phyloP scores from a whole-genome alignment of 2,888 invertebrate species.

The Odontocerum albicorne region DNA sequence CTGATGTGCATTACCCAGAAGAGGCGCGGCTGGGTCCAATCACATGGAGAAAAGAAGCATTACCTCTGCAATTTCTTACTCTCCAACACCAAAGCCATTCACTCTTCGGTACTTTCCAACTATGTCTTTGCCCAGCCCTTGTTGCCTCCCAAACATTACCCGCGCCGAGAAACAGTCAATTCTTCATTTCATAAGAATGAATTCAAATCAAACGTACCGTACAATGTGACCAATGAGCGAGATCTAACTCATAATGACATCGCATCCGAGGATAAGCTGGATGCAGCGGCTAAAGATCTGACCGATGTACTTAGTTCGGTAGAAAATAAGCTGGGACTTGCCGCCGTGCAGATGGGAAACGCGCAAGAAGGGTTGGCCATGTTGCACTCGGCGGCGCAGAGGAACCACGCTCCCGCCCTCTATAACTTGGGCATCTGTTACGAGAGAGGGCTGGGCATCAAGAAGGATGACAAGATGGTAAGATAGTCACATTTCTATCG shows the following conservation, averaged over 20 bases:
- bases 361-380: constrained; percentile 58
- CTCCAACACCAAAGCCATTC: constrained; percentile 33
- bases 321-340: constrained; percentile 61
- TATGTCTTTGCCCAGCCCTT: constrained; percentile 28
- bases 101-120: constrained; percentile 39
- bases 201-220: neutral
- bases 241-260: constrained; percentile 9
- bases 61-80: constrained; percentile 31
- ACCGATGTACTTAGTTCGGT: constrained; percentile 60
- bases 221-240: neutral
- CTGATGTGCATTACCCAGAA: constrained; percentile 47
- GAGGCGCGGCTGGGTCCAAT: constrained; percentile 29
- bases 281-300: constrained; percentile 45
- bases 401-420: constrained; percentile 62
- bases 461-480: constrained; percentile 60
- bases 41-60: constrained; percentile 8
- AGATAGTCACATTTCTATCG: constrained; percentile 35
- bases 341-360: constrained; percentile 60
- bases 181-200: constrained; percentile 2
- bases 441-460: constrained; percentile 67
- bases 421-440: constrained; percentile 72
- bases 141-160: neutral
- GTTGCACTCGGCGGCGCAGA: constrained; percentile 59
- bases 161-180: neutral
- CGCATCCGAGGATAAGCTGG: neutral